phyloP scores from a whole-genome alignment of 2,888 invertebrate genomes.

The Xanthia togata region DNA sequence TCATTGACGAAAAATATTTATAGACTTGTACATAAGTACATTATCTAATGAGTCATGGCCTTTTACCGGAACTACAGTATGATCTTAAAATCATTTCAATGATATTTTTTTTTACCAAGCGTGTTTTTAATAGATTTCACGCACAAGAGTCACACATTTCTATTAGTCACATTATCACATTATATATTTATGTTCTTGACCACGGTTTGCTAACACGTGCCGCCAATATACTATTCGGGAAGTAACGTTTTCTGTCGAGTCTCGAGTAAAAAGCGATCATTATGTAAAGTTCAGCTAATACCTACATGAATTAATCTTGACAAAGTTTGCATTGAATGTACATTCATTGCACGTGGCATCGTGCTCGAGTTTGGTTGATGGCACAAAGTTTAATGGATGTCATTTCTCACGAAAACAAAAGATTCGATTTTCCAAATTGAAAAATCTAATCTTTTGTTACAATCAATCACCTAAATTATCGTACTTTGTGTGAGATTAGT shows the following conservation, averaged over 20 bases:
- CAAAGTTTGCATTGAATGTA: constrained; percentile 10
- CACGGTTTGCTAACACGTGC: constrained; percentile 35
- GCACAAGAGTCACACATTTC: constrained; percentile 12
- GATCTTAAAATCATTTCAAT: constrained; percentile 22
- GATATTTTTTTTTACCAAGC: neutral
- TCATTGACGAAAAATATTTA: constrained; percentile 44
- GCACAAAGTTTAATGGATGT: neutral
- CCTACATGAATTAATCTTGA: constrained; percentile 28
- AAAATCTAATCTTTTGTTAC: too few species aligned
- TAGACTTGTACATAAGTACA: neutral
- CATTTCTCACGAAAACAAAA: neutral
- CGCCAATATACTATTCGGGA: constrained; percentile 26
- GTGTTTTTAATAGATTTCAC: constrained; percentile 19
- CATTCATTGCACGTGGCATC: constrained; percentile 4
- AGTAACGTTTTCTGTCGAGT: constrained; percentile 35
- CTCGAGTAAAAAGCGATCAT: constrained; percentile 18
- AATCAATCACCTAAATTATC: constrained; percentile 1
- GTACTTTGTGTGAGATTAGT: neutral
- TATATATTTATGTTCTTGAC: constrained; percentile 29
- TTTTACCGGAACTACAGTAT: constrained; percentile 26
- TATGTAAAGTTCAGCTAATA: constrained; percentile 32
- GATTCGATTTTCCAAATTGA: neutral
- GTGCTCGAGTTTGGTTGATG: neutral
- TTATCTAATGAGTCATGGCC: constrained; percentile 43
- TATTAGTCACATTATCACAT: constrained; percentile 24